These are phyloP conservation scores for Noctilio leporinus DNA, from an alignment of 2,113 vertebrate genomes.

Conservation along the genomic window DNA sequence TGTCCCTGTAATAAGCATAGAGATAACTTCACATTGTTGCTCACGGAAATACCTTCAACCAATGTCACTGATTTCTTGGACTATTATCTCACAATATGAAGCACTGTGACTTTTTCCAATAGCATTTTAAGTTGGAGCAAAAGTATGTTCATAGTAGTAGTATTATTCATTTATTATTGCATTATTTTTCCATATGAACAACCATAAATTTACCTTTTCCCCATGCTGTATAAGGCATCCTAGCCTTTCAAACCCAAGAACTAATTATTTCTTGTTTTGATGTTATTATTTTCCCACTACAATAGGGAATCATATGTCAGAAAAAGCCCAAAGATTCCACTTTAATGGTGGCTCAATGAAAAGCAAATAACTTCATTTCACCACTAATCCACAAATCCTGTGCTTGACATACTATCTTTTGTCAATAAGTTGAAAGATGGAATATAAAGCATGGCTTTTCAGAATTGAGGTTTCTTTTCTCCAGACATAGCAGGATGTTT, in stretches of 20 bases:
- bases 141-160: background rate
- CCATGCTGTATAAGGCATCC: background rate
- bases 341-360: background rate
- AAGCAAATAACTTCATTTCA: background rate
- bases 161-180: too few relatives aligned
- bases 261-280: background rate
- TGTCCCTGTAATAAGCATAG: background rate
- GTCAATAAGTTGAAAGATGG: background rate
- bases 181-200: background rate
- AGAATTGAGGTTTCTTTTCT: background rate
- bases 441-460: background rate
- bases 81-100: background rate
- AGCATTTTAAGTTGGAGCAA: background rate
- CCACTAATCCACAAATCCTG: background rate
- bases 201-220: background rate
- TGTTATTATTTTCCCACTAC: background rate
- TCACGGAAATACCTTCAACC: background rate
- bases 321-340: background rate
- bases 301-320: background rate
- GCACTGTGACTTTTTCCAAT: background rate
- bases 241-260: background rate
- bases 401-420: background rate
- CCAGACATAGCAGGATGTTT: background rate
- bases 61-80: background rate
- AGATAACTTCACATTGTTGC: background rate